These are phyloP conservation scores for Melinaea marsaeus DNA, from an alignment of 2,888 invertebrate species.

Conservation along the genomic window DNA sequence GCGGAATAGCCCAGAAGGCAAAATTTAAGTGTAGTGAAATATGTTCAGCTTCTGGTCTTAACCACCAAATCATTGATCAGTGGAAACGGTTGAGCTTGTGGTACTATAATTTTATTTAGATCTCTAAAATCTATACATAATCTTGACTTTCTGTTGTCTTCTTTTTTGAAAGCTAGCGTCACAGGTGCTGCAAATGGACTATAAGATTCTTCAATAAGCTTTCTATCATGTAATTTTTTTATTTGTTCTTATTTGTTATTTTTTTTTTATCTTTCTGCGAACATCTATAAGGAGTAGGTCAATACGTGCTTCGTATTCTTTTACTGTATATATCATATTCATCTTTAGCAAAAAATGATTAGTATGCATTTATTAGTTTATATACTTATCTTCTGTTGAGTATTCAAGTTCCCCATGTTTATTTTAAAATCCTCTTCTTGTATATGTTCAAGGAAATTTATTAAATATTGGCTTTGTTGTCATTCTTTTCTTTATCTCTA, in stretches of 20 bases:
- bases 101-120: slow-evolving; percentile 28
- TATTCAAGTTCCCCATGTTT: neutral
- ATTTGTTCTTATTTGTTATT: slow-evolving; percentile 30
- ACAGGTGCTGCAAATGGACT: slow-evolving; percentile 35
- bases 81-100: slow-evolving; percentile 40
- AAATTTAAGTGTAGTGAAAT: slow-evolving; percentile 46
- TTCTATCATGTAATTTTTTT: slow-evolving; percentile 27
- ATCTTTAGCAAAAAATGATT: slow-evolving; percentile 9
- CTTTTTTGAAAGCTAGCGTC: slow-evolving; percentile 25
- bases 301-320: slow-evolving; percentile 26
- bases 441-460: slow-evolving; percentile 2
- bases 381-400: neutral
- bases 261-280: slow-evolving; percentile 31
- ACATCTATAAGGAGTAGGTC: slow-evolving; percentile 30
- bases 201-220: slow-evolving; percentile 35
- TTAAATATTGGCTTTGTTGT: neutral
- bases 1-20: slow-evolving; percentile 50
- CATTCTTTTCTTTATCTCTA: slow-evolving; percentile 14
- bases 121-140: slow-evolving; percentile 30
- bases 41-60: slow-evolving; percentile 41
- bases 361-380: slow-evolving; percentile 1
- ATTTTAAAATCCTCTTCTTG: slow-evolving; percentile 6
- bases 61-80: slow-evolving; percentile 42
- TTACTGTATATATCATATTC: slow-evolving; percentile 20
- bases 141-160: slow-evolving; percentile 15